Conservation (phyloP, 2,888 invertebrate genomes). For the Euphydryas editha region DNA sequence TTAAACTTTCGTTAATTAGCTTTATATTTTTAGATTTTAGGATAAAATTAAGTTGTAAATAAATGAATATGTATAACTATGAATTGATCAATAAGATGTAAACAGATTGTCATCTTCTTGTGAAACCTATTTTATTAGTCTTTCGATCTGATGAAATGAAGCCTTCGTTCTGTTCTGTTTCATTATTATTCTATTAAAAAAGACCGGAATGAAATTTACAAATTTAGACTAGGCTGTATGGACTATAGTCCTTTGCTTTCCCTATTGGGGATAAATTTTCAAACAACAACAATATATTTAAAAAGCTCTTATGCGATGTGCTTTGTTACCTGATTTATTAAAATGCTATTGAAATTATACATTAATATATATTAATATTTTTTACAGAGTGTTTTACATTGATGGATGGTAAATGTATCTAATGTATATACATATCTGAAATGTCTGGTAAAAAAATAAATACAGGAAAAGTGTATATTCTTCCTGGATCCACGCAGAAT, state of each 20-base stretch:
- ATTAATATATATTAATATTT: too few relatives aligned
- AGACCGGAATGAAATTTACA: too few relatives aligned
- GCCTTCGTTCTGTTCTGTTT: conserved; percentile 4
- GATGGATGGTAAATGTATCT: neutral
- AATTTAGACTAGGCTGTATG: too few relatives aligned
- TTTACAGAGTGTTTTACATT: too few relatives aligned
- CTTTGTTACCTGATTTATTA: neutral
- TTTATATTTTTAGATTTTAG: conserved; percentile 73
- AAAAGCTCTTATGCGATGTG: neutral
- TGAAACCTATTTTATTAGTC: conserved; percentile 6
- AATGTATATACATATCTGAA: neutral
- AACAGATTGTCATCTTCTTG: conserved; percentile 19
- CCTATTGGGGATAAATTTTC: too few relatives aligned
- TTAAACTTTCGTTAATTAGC: conserved; percentile 75
- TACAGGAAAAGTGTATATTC: neutral
- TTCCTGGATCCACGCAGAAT: neutral
- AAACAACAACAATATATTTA: too few relatives aligned
- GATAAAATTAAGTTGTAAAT: conserved; percentile 76
- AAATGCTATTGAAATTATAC: neutral
- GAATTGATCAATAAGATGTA: conserved; percentile 45
- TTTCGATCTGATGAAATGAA: conserved; percentile 16
- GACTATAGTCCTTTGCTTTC: too few relatives aligned
- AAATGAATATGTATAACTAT: conserved; percentile 55
- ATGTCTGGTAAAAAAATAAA: neutral
- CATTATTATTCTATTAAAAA: too few relatives aligned